Conservation (phyloP, 2,888 invertebrate species). For the Noctua fimbriata region DNA sequence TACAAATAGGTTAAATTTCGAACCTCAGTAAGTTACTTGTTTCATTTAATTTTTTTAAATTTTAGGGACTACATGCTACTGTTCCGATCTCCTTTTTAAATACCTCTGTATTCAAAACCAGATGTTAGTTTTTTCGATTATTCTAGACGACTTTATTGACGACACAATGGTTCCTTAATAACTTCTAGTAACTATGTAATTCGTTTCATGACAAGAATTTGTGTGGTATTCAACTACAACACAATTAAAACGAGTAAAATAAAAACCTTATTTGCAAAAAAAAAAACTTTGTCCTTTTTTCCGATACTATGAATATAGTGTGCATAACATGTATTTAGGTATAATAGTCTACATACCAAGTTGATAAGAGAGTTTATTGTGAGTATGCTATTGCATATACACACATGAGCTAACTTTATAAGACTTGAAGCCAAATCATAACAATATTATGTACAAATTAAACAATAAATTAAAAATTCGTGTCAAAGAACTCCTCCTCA, state of each 20-base stretch:
- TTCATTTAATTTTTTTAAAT: background rate
- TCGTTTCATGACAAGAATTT: no score
- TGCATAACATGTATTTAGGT: constrained; percentile 2
- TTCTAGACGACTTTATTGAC: no score
- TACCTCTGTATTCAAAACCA: background rate
- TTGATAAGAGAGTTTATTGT: constrained; percentile 11
- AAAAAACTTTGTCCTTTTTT: background rate
- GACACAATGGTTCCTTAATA: no score
- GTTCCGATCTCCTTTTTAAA: background rate
- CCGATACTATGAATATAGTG: background rate
- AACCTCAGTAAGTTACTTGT: background rate
- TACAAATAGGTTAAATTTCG: background rate
- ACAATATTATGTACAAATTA: background rate
- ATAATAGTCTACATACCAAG: background rate
- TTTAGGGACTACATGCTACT: background rate
- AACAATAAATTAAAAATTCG: no score
- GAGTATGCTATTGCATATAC: background rate
- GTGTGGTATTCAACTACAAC: no score
- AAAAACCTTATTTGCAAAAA: no score
- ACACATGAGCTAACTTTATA: background rate
- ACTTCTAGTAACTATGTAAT: no score
- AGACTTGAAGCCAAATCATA: background rate
- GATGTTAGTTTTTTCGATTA: background rate
- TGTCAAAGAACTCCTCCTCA: no score
- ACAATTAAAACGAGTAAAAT: no score